phyloP scores from a whole-genome alignment of 2,888 invertebrate genomes.

The Lasioglossum zephyrum region DNA sequence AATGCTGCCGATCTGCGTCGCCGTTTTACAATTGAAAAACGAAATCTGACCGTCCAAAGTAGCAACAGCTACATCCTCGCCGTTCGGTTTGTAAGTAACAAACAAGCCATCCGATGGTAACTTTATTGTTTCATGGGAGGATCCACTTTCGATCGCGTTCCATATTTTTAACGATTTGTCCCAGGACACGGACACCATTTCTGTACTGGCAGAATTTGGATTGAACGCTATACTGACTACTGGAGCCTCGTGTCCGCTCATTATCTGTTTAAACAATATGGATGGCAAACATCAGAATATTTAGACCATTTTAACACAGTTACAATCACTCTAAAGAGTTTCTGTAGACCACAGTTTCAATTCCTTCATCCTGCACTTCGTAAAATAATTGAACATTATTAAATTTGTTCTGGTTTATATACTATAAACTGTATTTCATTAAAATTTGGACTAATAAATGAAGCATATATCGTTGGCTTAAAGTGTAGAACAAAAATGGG shows the following conservation, averaged over 20 bases:
- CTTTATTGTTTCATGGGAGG: constrained; percentile 92
- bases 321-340: background rate
- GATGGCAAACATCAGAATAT: background rate
- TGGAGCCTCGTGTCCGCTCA: constrained; percentile 97
- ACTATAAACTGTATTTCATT: no score
- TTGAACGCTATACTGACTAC: constrained; percentile 93
- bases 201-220: constrained; percentile 89
- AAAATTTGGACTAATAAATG: no score
- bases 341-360: background rate
- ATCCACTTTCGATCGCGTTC: constrained; percentile 94
- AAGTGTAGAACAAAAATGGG: no score
- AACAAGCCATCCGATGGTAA: constrained; percentile 92
- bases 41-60: constrained; percentile 94
- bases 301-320: background rate
- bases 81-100: constrained; percentile 95
- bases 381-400: background rate
- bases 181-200: constrained; percentile 96
- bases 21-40: constrained; percentile 90
- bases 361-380: background rate
- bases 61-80: constrained; percentile 96
- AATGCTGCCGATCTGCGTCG: constrained; percentile 90
- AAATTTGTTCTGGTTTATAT: background rate
- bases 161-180: constrained; percentile 96
- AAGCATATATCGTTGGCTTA: no score
- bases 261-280: constrained; percentile 85